Base-by-base conservation (phyloP, 2,888 invertebrate genomes). In the Thereva nobilitata region DNA sequence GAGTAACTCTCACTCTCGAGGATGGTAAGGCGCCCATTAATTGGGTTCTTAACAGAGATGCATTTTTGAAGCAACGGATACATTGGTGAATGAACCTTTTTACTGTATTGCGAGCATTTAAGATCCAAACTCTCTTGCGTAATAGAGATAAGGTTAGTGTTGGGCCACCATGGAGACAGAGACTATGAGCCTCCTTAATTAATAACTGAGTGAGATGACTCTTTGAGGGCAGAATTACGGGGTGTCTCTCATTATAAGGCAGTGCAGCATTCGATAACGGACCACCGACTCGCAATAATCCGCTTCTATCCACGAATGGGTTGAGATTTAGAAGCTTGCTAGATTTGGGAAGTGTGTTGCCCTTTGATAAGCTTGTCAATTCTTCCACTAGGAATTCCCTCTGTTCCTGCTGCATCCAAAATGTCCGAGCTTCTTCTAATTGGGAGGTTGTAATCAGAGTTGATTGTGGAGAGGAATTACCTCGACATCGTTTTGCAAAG, bases 91-190 rank as follows among this genome's bases (percentile, higher is more conserved):
- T 47, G 10, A 66, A 23, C 34, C 35, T 47, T 37, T 55, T 56
- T 1, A 69, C 53, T 3, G 49, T 10, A 8, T 56, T 69, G 45
- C 54, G 37, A 37, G 54, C 70, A 8, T 66, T 45, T 12, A 72
- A 54, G 5, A 71, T 71, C 73, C 73, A 73, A 65, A 68, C 73
- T 64, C 67, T 61, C 35, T 66, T 52, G 9, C 72, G 55, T 8
- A 74, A 10, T 8, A 10, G 34, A 10, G 50, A n/a, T 35, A 72
- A 23, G 34, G 69, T 55, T 38, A 67, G 40, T 45, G 72, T 70
- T 8, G 70, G 38, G 7, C 71, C 72, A 42, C 71, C 70, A 70
- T 74, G 73, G 8, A 69, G 49, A 68, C 42, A 38, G 37, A 23
- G 6, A 9, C 12, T 56, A 71, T 70, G 55, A 64, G 66, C 5